These are phyloP conservation scores for Coenobita brevimanus DNA, from an alignment of 1,140 invertebrate species.

Conservation along the genomic window DNA sequence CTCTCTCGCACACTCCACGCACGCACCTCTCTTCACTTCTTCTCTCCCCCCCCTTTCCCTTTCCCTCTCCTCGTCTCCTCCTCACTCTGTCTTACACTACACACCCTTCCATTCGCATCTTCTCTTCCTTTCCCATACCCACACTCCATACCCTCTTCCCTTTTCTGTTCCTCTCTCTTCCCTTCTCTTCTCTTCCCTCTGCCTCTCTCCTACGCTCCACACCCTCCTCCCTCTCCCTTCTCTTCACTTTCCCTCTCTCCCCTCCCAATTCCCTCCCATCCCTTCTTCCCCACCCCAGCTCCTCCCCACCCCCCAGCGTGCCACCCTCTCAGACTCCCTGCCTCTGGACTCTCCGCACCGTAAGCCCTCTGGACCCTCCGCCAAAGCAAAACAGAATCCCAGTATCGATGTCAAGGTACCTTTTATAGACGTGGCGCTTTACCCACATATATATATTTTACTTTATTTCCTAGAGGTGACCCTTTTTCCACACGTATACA, in stretches of 20 bases:
- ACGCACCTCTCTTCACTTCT: not conserved
- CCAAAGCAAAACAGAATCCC: not conserved
- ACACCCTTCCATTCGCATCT: not conserved
- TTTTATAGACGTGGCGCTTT: constrained; percentile 8
- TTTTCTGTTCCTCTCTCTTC: too few relatives aligned
- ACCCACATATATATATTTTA: too few relatives aligned
- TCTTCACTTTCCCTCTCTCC: not conserved
- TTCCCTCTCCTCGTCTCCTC: too few relatives aligned
- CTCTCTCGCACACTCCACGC: not conserved
- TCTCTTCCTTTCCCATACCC: not conserved
- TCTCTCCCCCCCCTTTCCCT: not conserved
- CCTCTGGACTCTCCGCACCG: not conserved
- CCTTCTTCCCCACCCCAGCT: constrained; percentile 22
- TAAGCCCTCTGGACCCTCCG: not conserved
- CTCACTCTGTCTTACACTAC: not conserved
- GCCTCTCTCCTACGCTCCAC: not conserved
- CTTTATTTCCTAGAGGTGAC: not conserved
- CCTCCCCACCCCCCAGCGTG: constrained; percentile 31
- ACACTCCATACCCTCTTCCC: not conserved
- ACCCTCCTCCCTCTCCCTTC: not conserved
- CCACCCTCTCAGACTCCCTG: constrained; percentile 11
- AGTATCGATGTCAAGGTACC: not conserved
- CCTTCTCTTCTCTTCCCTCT: not conserved
- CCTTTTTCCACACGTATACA: too few relatives aligned
- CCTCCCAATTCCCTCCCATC: not conserved